Conservation (phyloP, 2,113 vertebrate species). For the Naja naja region DNA sequence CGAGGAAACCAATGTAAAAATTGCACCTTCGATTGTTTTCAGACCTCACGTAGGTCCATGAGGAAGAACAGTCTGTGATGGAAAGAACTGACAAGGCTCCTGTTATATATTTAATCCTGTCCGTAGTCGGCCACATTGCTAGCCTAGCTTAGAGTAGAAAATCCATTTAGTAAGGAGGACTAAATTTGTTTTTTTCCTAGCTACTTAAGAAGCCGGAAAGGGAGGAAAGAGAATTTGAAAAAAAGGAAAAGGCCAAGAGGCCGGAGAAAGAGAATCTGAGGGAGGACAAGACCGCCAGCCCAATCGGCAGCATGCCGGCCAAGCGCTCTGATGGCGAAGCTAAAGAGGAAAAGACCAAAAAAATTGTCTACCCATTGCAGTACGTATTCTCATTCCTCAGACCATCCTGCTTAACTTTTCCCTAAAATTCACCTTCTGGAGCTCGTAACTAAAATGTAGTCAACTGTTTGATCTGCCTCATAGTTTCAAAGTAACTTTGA, state of each 20-base stretch:
- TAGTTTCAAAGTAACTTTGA: not conserved
- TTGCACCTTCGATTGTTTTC: not conserved
- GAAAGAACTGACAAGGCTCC: not conserved
- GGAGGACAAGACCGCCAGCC: conserved; percentile 79
- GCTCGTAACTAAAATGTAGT: not conserved
- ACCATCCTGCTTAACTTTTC: conserved; percentile 40
- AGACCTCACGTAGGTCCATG: not conserved
- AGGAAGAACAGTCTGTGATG: not conserved
- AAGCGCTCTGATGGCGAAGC: conserved; percentile 82
- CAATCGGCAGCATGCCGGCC: conserved; percentile 68
- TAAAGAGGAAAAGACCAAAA: conserved; percentile 88
- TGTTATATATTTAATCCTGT: not conserved
- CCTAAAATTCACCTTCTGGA: not conserved
- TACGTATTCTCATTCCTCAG: conserved; percentile 24
- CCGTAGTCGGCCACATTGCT: not conserved
- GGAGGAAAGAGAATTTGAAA: conserved; percentile 86
- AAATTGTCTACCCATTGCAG: conserved; percentile 72
- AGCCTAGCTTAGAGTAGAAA: conserved; percentile 22
- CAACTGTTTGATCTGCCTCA: not conserved
- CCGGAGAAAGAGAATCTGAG: conserved; percentile 83
- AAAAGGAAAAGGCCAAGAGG: conserved; percentile 90
- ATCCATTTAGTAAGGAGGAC: conserved; percentile 45
- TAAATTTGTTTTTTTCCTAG: conserved; percentile 74
- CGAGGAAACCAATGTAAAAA: not conserved
- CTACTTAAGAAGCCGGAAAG: conserved; percentile 94